Evolutionary conservation across 2,888 invertebrate species (phyloP), one percentile per base, ranked within the genome.

Genomic region (Cephus pulcher): DNA sequence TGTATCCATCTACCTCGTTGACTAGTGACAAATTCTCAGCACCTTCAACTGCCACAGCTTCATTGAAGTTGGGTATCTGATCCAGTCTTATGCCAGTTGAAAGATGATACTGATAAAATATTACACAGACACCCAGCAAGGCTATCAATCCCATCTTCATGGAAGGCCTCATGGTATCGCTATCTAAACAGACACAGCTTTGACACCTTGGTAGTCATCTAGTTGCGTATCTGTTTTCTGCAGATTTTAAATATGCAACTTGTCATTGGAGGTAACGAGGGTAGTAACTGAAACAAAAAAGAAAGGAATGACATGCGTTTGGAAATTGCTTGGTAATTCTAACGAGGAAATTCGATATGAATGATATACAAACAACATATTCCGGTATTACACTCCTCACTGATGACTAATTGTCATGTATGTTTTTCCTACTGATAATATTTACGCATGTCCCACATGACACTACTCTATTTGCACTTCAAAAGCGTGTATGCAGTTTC

Each of bases 81-180:
- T 89, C 89, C 81, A 90, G 88, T 78, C 89, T 86, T 69, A 89
- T 86, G 3, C 88, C 93, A 80, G 92, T 93, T 82, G 94, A 94
- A 88, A 94, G 91, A 87, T 94, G 94, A 89, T 95, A 95, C 90
- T 95, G 95, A 89, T 94, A 94, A 87, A 95, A 92, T 86, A 95
- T 93, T 88, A 95, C 93, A 89, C 94, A 94, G 83, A 93, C 93
- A 88, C 94, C 94, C 89, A 94, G 90, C 89, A 95, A 92, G 90
- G 94, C 93, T 86, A 94, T 92, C 91, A 95, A 93, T 93, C 94
- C 95, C 93, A 95, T 93, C 93, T 94, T 94, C 89, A 93, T 92
- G 86, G 93, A 93, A 89, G 93, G 93, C 90, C 92, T 93, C 93
- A 94, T 93, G 84, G 79, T 89, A 84, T 82, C 77, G 81, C 79